A percentile compares a stretch with the other conserved stretches of the same genome.
phyloP scores from a whole-genome alignment of 2,888 invertebrate species.

The Apantesis nais region DNA sequence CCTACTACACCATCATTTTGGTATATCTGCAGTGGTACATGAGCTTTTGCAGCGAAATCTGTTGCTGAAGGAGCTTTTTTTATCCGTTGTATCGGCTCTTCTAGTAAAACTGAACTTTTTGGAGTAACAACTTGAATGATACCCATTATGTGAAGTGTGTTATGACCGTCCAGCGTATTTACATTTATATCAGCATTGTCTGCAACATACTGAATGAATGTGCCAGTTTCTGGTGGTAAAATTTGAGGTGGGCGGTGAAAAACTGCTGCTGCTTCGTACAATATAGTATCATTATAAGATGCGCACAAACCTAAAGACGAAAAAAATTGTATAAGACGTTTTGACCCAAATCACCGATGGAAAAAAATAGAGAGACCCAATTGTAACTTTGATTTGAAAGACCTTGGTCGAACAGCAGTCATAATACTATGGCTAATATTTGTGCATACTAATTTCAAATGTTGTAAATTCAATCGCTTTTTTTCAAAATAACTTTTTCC shows the following conservation, averaged over 20 bases:
- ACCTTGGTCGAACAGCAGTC: slow-evolving; percentile 11
- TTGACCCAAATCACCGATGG: slow-evolving; percentile 38
- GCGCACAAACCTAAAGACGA: slow-evolving; percentile 42
- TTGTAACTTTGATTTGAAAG: slow-evolving; percentile 10
- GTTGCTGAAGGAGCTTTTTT: slow-evolving; percentile 35
- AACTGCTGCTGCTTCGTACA: slow-evolving; percentile 45
- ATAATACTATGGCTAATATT: slow-evolving; percentile 4
- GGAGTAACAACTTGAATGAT: slow-evolving; percentile 28
- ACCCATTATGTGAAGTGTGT: slow-evolving; percentile 40
- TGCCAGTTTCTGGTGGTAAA: slow-evolving; percentile 35
- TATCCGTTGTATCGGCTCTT: slow-evolving; percentile 17
- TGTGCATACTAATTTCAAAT: too few species aligned
- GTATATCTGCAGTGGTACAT: slow-evolving; percentile 49
- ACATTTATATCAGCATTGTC: slow-evolving; percentile 46
- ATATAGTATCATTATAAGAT: slow-evolving; percentile 42
- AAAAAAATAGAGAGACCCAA: slow-evolving; percentile 31
- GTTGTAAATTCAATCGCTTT: slow-evolving; percentile 30
- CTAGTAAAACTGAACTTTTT: slow-evolving; percentile 23
- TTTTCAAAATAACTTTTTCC: slow-evolving; percentile 52
- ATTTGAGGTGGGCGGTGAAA: slow-evolving; percentile 35
- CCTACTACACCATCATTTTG: slow-evolving; percentile 45
- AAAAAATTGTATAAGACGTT: slow-evolving; percentile 41
- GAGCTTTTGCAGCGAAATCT: slow-evolving; percentile 48
- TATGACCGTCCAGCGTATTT: slow-evolving; percentile 33
- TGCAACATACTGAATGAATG: slow-evolving; percentile 41